A percentile compares a stretch with the other conserved stretches of the same genome.
Evolutionary conservation across 2,888 invertebrate species (phyloP).

Genomic region (Onthophagus sagittarius): DNA sequence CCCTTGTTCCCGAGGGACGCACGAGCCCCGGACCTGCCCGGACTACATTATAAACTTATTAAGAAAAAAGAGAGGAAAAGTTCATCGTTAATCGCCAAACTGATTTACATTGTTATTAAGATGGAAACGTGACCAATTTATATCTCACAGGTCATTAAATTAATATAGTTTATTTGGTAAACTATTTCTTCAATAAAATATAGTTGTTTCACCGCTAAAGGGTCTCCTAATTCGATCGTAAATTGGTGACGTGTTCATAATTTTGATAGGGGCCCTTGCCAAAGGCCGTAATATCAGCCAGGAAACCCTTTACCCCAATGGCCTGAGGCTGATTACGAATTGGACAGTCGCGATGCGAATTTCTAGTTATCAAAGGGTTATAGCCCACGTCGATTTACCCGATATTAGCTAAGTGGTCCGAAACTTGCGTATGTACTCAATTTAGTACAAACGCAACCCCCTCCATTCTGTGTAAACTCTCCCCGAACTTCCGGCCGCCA

Average conservation of each 20-base stretch:
- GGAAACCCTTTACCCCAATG: neutral
- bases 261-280: slow-evolving; percentile 32
- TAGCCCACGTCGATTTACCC: neutral
- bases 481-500: neutral
- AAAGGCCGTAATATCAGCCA: slow-evolving; percentile 4
- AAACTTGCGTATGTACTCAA: neutral
- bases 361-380: slow-evolving; percentile 4
- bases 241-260: slow-evolving; percentile 36
- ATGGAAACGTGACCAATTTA: neutral
- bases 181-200: slow-evolving; percentile 1
- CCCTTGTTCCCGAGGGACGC: neutral
- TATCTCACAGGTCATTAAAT: neutral
- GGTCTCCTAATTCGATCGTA: slow-evolving; percentile 24
- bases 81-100: neutral
- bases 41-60: slow-evolving; percentile 10
- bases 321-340: neutral
- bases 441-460: neutral
- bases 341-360: neutral
- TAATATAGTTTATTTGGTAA: neutral
- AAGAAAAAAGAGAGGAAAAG: neutral
- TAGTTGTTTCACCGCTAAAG: slow-evolving; percentile 12
- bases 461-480: neutral
- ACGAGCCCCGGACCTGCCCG: neutral
- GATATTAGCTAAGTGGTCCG: neutral
- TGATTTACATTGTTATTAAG: neutral